Evolutionary conservation across 2,888 invertebrate species (phyloP).

Genomic region (Diarsia rubi): DNA sequence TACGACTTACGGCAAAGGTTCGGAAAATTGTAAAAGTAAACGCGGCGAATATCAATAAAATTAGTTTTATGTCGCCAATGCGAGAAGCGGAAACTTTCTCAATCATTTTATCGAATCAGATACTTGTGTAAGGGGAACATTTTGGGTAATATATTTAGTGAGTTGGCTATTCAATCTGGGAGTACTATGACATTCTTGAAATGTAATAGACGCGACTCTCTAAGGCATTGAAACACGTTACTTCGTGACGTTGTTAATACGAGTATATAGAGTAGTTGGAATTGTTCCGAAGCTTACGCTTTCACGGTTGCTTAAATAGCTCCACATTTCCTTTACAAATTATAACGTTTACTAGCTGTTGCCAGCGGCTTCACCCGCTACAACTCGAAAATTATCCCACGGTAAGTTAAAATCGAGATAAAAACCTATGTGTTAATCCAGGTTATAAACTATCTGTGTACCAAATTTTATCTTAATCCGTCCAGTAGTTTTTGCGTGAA

Average conservation of each 20-base stretch:
- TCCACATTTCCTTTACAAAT: conserved; percentile 31
- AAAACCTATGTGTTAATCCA: too few species aligned
- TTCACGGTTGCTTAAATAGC: conserved; percentile 18
- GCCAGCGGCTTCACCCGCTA: too few species aligned
- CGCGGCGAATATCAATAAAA: conserved; percentile 74
- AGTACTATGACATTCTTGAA: conserved; percentile 52
- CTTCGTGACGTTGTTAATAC: conserved; percentile 46
- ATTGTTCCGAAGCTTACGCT: conserved; percentile 32
- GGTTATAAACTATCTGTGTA: too few species aligned
- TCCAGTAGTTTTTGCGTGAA: too few species aligned
- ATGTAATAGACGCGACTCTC: conserved; percentile 49
- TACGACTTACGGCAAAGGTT: conserved; percentile 70
- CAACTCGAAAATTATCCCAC: too few species aligned
- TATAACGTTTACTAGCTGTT: conserved; percentile 15
- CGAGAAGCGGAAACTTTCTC: conserved; percentile 68
- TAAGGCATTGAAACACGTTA: conserved; percentile 49
- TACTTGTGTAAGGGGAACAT: conserved; percentile 54
- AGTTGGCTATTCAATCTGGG: conserved; percentile 53
- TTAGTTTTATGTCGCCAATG: conserved; percentile 73
- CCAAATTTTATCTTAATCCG: too few species aligned
- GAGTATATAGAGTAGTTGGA: conserved; percentile 19
- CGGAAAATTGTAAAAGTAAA: conserved; percentile 73
- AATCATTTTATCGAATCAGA: conserved; percentile 70
- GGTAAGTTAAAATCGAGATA: too few species aligned
- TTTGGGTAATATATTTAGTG: conserved; percentile 55